phyloP scores from a whole-genome alignment of 2,797 vertebrate genomes.

The Chaetophractus vellerosus region DNA sequence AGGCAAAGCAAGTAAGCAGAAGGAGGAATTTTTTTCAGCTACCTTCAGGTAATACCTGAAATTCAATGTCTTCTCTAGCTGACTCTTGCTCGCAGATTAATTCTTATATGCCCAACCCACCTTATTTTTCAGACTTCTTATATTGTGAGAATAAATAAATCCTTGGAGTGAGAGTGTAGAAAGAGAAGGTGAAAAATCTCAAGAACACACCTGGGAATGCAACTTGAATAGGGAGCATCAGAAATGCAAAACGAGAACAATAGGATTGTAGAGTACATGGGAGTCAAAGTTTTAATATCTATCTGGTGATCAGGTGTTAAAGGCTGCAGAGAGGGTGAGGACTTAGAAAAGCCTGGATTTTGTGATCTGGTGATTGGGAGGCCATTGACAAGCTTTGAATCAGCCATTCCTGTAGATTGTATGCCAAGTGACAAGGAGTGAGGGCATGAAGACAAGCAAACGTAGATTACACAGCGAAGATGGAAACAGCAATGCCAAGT shows the following conservation, averaged over 20 bases:
- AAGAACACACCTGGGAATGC: neutral
- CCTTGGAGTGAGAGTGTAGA: neutral
- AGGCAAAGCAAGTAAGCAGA: neutral
- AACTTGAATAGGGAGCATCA: neutral
- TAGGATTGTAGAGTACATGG: neutral
- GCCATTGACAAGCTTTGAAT: neutral
- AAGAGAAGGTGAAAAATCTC: neutral
- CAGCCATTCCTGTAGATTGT: neutral
- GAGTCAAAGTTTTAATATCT: neutral
- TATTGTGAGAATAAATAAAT: constrained; percentile 9
- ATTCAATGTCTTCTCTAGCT: constrained; percentile 23
- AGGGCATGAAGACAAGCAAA: neutral
- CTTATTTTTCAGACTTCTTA: constrained; percentile 22
- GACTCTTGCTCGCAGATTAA: neutral
- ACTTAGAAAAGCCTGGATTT: neutral
- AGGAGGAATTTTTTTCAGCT: neutral
- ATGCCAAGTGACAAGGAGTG: neutral
- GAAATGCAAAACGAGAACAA: constrained; percentile 29
- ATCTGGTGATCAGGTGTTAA: neutral
- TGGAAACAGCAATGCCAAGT: neutral
- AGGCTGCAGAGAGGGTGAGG: neutral
- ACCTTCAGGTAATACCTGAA: neutral
- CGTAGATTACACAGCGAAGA: neutral
- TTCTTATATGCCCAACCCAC: neutral
- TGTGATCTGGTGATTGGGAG: neutral